These are phyloP conservation scores for Philypnodon macrostomus DNA, from an alignment of 2,797 vertebrate genomes.

Conservation along the genomic window DNA sequence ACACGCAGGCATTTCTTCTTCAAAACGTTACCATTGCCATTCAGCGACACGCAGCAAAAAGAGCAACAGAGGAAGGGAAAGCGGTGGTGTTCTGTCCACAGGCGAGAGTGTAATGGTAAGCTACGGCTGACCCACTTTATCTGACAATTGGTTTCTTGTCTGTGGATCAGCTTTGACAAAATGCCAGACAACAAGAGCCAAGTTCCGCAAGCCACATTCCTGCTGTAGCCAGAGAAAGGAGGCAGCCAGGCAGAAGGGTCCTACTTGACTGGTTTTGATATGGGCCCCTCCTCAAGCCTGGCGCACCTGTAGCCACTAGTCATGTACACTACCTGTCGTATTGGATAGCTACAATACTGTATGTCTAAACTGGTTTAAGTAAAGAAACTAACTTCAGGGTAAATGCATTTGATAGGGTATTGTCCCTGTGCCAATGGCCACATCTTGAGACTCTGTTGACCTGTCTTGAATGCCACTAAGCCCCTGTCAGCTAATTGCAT, in stretches of 20 bases:
- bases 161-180: slow-evolving; percentile 81
- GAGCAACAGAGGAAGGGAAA: slow-evolving; percentile 57
- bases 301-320: slow-evolving; percentile 74
- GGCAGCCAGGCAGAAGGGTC: slow-evolving; percentile 82
- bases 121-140: slow-evolving; percentile 86
- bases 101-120: slow-evolving; percentile 78
- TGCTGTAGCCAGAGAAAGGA: slow-evolving; percentile 77
- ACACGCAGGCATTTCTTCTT: slow-evolving; percentile 16
- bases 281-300: slow-evolving; percentile 51
- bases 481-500: slow-evolving; percentile 1
- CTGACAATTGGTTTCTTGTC: slow-evolving; percentile 87
- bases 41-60: slow-evolving; percentile 43
- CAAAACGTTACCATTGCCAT: slow-evolving; percentile 31
- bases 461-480: neutral
- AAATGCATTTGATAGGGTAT: too few relatives aligned
- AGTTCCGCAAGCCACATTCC: slow-evolving; percentile 78
- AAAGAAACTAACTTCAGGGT: neutral
- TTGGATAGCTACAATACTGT: neutral
- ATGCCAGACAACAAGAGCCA: slow-evolving; percentile 84
- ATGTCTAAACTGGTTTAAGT: neutral
- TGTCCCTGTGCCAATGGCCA: neutral
- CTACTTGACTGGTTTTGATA: slow-evolving; percentile 77
- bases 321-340: slow-evolving; percentile 34
- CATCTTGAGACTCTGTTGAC: neutral
- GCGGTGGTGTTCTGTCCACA: slow-evolving; percentile 64